Evolutionary conservation across 2,113 vertebrate species (phyloP).

Genomic region (Embiotoca jacksoni): DNA sequence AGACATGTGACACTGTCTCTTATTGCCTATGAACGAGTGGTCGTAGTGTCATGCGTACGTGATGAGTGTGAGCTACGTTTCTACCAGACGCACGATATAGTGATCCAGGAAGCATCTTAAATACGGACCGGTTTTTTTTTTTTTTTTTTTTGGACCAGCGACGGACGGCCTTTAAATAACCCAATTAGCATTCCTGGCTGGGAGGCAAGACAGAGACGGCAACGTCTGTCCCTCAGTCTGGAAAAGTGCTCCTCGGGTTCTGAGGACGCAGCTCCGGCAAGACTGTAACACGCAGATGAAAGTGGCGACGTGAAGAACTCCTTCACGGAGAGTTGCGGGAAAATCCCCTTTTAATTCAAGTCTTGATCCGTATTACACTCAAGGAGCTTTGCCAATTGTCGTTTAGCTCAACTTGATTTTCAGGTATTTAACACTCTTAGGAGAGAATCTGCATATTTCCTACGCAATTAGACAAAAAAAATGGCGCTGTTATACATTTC

Average conservation of each 20-base stretch:
- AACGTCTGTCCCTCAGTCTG: conserved; percentile 70
- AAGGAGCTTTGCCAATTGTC: conserved; percentile 53
- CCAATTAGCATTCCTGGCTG: conserved; percentile 82
- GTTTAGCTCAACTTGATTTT: conserved; percentile 59
- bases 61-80: conserved; percentile 16
- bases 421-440: conserved; percentile 53
- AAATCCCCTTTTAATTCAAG: conserved; percentile 67
- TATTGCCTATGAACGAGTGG: neutral
- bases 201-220: conserved; percentile 67
- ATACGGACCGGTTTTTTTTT: conserved; percentile 48
- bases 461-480: conserved; percentile 29
- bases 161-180: conserved; percentile 67
- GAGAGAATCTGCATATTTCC: conserved; percentile 39
- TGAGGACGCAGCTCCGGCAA: conserved; percentile 35
- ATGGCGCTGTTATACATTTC: conserved; percentile 22
- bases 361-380: conserved; percentile 53
- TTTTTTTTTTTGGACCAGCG: conserved; percentile 34
- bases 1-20: neutral
- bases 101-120: conserved; percentile 50
- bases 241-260: conserved; percentile 37
- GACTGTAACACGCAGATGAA: conserved; percentile 48
- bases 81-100: conserved; percentile 24
- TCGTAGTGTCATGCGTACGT: neutral
- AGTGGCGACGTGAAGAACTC: conserved; percentile 60
- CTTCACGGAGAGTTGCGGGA: conserved; percentile 40